A percentile compares a stretch with the other conserved stretches of the same genome.
phyloP scores from a whole-genome alignment of 2,797 vertebrate species.

The Emys orbicularis region DNA sequence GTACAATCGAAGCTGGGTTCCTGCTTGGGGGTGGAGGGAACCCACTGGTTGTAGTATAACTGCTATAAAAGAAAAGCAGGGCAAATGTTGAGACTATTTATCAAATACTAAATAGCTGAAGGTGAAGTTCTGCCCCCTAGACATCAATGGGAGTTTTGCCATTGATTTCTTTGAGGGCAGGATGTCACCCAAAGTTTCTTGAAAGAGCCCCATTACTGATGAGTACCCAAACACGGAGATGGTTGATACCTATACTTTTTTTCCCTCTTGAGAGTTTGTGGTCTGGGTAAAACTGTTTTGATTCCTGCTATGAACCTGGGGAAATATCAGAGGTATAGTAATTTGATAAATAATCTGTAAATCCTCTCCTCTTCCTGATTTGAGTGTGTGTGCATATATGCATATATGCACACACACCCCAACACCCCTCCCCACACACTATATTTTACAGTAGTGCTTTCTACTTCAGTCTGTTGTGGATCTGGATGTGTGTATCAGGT shows the following conservation, averaged over 20 bases:
- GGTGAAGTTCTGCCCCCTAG: no score
- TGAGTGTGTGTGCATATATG: not conserved
- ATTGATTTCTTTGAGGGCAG: not conserved
- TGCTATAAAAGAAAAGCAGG: not conserved
- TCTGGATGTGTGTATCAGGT: not conserved
- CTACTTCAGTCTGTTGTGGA: not conserved
- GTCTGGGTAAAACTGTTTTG: not conserved
- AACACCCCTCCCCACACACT: no score
- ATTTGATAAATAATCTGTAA: slow-evolving; percentile 6
- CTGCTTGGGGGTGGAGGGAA: not conserved
- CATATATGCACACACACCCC: not conserved
- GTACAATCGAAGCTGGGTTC: not conserved
- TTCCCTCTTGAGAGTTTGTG: not conserved
- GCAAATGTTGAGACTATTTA: no score
- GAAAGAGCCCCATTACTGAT: not conserved
- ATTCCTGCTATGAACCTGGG: not conserved
- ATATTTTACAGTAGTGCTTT: not conserved
- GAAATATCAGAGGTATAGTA: not conserved
- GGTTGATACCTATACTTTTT: not conserved
- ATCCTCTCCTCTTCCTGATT: not conserved
- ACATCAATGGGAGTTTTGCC: not conserved
- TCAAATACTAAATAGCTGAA: no score
- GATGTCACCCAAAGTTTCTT: not conserved
- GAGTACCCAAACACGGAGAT: not conserved
- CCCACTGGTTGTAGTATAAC: not conserved